Conservation (phyloP, 2,888 invertebrate genomes). For the Sipha maydis region DNA sequence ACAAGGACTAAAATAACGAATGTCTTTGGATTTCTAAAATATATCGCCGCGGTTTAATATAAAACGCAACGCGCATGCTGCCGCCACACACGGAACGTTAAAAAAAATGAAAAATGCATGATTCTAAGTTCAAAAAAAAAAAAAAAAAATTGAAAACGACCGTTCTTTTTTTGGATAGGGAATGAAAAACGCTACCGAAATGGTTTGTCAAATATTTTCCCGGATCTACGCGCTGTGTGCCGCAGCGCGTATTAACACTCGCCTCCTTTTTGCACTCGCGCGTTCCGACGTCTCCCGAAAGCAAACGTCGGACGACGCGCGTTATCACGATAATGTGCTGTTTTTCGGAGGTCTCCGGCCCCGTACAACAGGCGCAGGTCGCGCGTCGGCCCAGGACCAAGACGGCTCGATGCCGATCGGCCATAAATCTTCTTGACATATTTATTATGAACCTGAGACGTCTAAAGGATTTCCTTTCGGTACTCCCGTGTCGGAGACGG, state of each 20-base stretch:
- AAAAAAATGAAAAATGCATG: background rate
- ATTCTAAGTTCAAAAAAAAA: no score
- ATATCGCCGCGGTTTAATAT: background rate
- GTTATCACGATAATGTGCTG: background rate
- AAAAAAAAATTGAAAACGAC: background rate
- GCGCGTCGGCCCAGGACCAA: slow-evolving; percentile 22
- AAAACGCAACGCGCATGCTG: no score
- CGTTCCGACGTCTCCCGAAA: no score
- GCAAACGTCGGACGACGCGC: no score
- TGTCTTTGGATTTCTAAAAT: background rate
- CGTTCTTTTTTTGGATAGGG: background rate
- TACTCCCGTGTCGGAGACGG: background rate
- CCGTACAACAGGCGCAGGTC: background rate
- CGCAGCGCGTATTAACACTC: no score
- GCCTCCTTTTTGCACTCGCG: no score
- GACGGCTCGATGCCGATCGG: slow-evolving; percentile 34
- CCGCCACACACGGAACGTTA: background rate
- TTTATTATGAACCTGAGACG: slow-evolving; percentile 50
- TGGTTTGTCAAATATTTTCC: background rate
- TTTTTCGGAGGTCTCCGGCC: background rate
- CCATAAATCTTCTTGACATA: slow-evolving; percentile 59
- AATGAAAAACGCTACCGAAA: background rate
- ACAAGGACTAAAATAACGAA: slow-evolving; percentile 32
- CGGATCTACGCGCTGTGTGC: background rate
- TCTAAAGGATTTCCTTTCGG: slow-evolving; percentile 41